Conservation (phyloP, 2,113 vertebrate species). For the Theropithecus gelada region DNA sequence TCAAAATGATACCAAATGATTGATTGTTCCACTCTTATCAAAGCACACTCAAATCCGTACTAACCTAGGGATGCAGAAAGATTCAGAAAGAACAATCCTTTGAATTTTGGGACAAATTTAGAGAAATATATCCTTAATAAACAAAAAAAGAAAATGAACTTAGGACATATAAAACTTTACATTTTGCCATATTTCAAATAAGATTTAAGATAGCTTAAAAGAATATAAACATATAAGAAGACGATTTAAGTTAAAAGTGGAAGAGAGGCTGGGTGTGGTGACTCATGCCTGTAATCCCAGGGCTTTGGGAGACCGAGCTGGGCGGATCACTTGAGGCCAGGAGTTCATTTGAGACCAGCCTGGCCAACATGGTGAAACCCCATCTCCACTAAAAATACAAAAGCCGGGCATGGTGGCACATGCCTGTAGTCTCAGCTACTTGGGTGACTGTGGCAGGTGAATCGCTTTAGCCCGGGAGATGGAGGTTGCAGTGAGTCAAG, state of each 20-base stretch:
- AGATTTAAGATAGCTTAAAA: constrained; percentile 21
- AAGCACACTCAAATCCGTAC: neutral
- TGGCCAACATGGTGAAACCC: no score
- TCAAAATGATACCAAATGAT: constrained; percentile 1
- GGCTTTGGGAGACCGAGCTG: no score
- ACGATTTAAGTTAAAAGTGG: neutral
- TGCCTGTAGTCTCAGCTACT: no score
- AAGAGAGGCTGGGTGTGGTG: neutral
- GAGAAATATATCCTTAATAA: neutral
- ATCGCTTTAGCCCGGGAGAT: no score
- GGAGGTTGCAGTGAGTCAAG: no score
- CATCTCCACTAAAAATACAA: no score
- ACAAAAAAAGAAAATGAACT: neutral
- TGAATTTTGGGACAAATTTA: constrained; percentile 13
- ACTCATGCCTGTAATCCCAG: no score
- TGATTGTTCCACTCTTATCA: neutral
- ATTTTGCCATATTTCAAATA: neutral
- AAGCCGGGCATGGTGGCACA: no score
- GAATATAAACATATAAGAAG: constrained; percentile 4
- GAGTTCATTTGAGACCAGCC: no score
- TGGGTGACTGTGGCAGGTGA: no score
- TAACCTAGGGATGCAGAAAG: neutral
- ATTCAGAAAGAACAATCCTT: neutral
- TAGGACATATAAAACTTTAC: neutral
- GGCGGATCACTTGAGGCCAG: no score